Percentiles rank a stretch among this genome's conserved stretches.
These are phyloP conservation scores for Catonia carolina DNA, from an alignment of 2,888 invertebrate genomes.

Conservation along the genomic window DNA sequence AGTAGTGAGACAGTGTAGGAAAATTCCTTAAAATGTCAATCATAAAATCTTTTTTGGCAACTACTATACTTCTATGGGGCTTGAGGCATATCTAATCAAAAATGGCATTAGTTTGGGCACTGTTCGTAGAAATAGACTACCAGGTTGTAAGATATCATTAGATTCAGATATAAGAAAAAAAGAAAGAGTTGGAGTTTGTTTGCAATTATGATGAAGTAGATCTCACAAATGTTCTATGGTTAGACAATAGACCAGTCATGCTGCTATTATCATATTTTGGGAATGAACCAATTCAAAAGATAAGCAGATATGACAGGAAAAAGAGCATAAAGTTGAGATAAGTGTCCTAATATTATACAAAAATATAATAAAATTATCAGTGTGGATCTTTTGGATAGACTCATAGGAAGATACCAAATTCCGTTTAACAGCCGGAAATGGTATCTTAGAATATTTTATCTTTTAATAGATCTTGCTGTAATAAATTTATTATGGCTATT, in stretches of 20 bases:
- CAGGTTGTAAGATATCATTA: slow-evolving; percentile 16
- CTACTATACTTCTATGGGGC: slow-evolving; percentile 23
- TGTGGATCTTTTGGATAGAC: slow-evolving; percentile 39
- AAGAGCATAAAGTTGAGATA: slow-evolving; percentile 38
- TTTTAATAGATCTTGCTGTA: slow-evolving; percentile 36
- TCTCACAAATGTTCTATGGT: slow-evolving; percentile 32
- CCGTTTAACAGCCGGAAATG: slow-evolving; percentile 38
- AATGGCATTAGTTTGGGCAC: slow-evolving; percentile 25
- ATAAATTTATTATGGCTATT: slow-evolving; percentile 35
- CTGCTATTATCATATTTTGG: slow-evolving; percentile 36
- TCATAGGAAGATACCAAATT: slow-evolving; percentile 32
- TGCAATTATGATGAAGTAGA: slow-evolving; percentile 15
- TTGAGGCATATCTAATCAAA: slow-evolving; percentile 19
- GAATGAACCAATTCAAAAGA: slow-evolving; percentile 37
- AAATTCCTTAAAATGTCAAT: slow-evolving; percentile 19
- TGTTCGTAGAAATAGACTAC: slow-evolving; percentile 23
- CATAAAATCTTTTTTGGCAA: slow-evolving; percentile 27
- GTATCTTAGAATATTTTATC: slow-evolving; percentile 40
- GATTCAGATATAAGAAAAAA: slow-evolving; percentile 20
- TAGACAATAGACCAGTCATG: slow-evolving; percentile 39
- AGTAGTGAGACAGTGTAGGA: slow-evolving; percentile 23
- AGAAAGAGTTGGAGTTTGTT: slow-evolving; percentile 19
- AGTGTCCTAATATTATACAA: slow-evolving; percentile 38
- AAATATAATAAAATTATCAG: slow-evolving; percentile 41
- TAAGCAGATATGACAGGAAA: slow-evolving; percentile 37